A percentile compares a stretch with the other conserved stretches of the same genome.
phyloP scores from a whole-genome alignment of 2,888 invertebrate genomes.

The Brachyopa scutellaris region DNA sequence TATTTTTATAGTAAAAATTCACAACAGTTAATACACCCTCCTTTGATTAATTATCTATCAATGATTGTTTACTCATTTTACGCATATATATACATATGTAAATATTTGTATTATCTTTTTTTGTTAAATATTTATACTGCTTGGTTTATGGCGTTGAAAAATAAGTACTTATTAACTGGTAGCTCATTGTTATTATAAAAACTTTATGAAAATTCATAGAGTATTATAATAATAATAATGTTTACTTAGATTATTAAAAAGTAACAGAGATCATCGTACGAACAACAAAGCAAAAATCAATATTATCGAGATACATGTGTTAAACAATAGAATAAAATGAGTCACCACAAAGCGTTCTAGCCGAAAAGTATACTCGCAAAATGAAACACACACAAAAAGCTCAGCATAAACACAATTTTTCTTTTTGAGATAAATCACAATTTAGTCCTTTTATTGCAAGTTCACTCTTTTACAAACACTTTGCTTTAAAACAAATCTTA shows the following conservation, averaged over 20 bases:
- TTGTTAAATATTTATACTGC: too few relatives aligned
- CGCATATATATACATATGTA: neutral
- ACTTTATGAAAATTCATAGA: too few relatives aligned
- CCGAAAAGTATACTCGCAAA: slow-evolving; percentile 28
- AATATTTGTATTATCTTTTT: too few relatives aligned
- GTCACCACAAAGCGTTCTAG: slow-evolving; percentile 51
- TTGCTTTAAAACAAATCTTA: too few relatives aligned
- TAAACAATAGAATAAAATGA: slow-evolving; percentile 60
- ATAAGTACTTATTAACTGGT: slow-evolving; percentile 5
- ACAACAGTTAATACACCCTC: too few relatives aligned
- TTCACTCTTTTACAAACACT: neutral
- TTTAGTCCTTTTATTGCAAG: too few relatives aligned
- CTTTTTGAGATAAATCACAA: neutral
- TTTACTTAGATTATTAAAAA: neutral
- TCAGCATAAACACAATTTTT: slow-evolving; percentile 18
- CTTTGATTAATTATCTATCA: neutral
- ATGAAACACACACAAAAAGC: slow-evolving; percentile 32
- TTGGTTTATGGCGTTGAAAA: too few relatives aligned
- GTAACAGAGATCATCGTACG: neutral
- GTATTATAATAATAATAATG: too few relatives aligned
- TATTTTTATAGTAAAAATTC: slow-evolving; percentile 73
- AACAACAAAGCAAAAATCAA: slow-evolving; percentile 22
- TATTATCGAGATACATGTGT: slow-evolving; percentile 15
- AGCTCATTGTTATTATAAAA: too few relatives aligned
- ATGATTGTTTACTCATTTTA: slow-evolving; percentile 44